These are phyloP conservation scores for Pycnonotus jocosus DNA, from an alignment of 2,113 vertebrate genomes.

Conservation along the genomic window DNA sequence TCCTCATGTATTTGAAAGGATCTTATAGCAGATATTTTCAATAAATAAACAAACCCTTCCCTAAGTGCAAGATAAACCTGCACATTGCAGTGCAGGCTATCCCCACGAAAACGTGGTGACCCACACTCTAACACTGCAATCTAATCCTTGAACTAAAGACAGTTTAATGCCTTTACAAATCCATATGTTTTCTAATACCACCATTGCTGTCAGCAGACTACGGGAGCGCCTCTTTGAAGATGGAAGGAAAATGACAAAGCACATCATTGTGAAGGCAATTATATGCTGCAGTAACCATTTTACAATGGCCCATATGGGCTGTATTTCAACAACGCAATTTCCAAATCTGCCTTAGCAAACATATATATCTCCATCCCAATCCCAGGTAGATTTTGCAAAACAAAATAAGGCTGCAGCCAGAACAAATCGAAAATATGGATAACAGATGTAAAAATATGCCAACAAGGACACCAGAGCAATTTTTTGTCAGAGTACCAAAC, in stretches of 20 bases:
- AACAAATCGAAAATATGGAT: constrained; percentile 52
- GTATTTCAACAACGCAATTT: constrained; percentile 78
- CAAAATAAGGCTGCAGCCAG: constrained; percentile 44
- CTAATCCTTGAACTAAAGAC: constrained; percentile 67
- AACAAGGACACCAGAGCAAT: constrained; percentile 20
- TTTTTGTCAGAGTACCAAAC: constrained; percentile 11
- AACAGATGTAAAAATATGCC: constrained; percentile 61
- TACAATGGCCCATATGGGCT: constrained; percentile 71
- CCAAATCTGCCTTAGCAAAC: constrained; percentile 73
- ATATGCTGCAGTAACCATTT: constrained; percentile 73
- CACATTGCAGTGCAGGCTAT: neutral
- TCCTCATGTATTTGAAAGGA: fast-evolving
- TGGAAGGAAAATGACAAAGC: constrained; percentile 73
- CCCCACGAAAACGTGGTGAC: neutral
- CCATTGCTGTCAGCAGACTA: constrained; percentile 66
- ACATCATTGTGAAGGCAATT: constrained; percentile 77
- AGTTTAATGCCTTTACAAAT: constrained; percentile 63
- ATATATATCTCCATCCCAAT: constrained; percentile 68
- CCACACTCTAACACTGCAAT: constrained; percentile 40
- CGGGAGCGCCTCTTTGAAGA: constrained; percentile 70
- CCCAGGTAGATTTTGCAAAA: constrained; percentile 64
- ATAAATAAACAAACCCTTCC: neutral
- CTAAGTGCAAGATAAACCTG: neutral
- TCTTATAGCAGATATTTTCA: neutral
- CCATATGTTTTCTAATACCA: constrained; percentile 68